Evolutionary conservation across 2,888 invertebrate species (phyloP).

Genomic region (Sabatieria punctata): DNA sequence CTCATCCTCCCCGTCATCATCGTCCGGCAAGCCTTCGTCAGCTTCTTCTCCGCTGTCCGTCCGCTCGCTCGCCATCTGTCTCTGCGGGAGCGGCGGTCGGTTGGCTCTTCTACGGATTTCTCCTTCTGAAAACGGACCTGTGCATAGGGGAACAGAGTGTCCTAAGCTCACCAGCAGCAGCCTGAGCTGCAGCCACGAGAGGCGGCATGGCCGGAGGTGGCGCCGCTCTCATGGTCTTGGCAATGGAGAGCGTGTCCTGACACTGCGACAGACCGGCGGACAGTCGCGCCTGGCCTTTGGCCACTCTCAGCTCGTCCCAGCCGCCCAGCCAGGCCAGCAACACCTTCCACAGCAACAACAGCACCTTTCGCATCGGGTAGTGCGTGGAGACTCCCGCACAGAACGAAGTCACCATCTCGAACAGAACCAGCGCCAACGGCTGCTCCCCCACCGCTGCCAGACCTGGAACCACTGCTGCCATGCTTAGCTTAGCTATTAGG

Average conservation of each 20-base stretch:
- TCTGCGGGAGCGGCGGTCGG: background rate
- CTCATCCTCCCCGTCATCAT: background rate
- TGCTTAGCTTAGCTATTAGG: conserved; percentile 34
- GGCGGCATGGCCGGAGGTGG: conserved; percentile 53
- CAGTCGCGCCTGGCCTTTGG: conserved; percentile 37
- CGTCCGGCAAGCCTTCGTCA: background rate
- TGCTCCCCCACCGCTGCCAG: conserved; percentile 39
- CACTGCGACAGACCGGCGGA: conserved; percentile 54
- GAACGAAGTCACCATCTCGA: conserved; percentile 88
- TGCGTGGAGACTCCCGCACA: conserved; percentile 89
- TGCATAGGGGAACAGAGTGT: too few species aligned
- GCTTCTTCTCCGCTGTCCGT: conserved; percentile 2
- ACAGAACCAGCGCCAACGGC: conserved; percentile 63
- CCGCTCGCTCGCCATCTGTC: background rate
- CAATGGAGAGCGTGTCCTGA: conserved; percentile 88
- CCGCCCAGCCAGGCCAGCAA: conserved; percentile 73
- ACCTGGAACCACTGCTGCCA: background rate
- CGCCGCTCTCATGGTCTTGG: conserved; percentile 76
- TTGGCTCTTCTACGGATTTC: too few species aligned
- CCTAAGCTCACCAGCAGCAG: background rate
- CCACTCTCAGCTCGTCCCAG: conserved; percentile 57
- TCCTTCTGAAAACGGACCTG: too few species aligned
- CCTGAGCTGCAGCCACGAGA: conserved; percentile 42
- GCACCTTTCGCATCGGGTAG: conserved; percentile 94
- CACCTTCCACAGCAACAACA: conserved; percentile 85